Conservation (phyloP, 2,888 invertebrate species). For the Leucoma salicis region DNA sequence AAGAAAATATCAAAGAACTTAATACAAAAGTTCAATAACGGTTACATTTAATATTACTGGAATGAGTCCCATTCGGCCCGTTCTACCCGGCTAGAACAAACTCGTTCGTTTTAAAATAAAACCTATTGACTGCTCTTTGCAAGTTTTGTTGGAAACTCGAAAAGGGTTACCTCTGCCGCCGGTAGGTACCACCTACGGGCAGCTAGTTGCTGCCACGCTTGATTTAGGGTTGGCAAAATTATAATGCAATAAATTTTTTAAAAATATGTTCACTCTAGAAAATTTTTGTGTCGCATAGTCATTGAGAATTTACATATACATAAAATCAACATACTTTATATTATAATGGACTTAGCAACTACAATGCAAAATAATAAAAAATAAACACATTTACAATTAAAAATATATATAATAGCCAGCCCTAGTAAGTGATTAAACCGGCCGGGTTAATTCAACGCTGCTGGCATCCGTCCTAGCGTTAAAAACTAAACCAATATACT, state of each 20-base stretch:
- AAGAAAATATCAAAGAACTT: constrained; percentile 12
- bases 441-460: constrained; percentile 53
- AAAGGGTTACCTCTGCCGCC: constrained; percentile 9
- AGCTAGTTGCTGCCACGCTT: neutral
- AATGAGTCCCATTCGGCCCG: constrained; percentile 33
- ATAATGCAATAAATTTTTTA: too few species aligned
- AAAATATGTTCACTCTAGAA: too few species aligned
- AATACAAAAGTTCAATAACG: constrained; percentile 36
- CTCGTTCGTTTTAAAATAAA: constrained; percentile 28
- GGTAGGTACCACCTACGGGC: neutral
- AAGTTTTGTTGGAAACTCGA: constrained; percentile 27
- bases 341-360: too few species aligned
- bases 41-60: constrained; percentile 33
- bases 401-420: too few species aligned
- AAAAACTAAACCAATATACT: constrained; percentile 77
- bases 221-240: neutral
- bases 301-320: too few species aligned
- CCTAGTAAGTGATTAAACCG: constrained; percentile 49
- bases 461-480: constrained; percentile 57
- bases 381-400: too few species aligned
- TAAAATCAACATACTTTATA: too few species aligned
- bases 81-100: constrained; percentile 33
- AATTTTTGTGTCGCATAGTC: too few species aligned
- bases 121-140: constrained; percentile 8
- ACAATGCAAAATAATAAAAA: too few species aligned